Evolutionary conservation across 2,888 invertebrate species (phyloP).

Genomic region (Limnephilus rhombicus): DNA sequence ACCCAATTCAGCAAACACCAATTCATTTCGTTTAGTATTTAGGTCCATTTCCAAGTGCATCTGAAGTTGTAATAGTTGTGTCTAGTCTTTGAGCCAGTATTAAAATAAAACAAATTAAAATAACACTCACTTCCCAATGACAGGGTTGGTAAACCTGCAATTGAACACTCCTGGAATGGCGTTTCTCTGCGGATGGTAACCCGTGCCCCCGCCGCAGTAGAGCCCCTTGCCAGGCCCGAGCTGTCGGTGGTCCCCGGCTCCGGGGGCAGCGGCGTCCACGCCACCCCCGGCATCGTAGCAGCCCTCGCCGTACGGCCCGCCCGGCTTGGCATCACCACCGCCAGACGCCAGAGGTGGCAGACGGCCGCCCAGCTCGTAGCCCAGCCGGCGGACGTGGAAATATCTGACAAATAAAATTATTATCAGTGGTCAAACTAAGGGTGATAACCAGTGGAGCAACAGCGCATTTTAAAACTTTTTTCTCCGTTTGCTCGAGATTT

Average conservation of each 20-base stretch:
- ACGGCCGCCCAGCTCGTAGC: slow-evolving; percentile 81
- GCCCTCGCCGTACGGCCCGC: slow-evolving; percentile 66
- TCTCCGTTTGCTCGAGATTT: too few relatives aligned
- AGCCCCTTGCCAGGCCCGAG: slow-evolving; percentile 25
- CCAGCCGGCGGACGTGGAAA: slow-evolving; percentile 88
- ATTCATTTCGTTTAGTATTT: too few relatives aligned
- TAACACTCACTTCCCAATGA: slow-evolving; percentile 75
- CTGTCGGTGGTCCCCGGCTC: slow-evolving; percentile 24
- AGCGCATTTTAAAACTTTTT: too few relatives aligned
- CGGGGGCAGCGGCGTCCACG: not conserved
- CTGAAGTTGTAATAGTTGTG: too few relatives aligned
- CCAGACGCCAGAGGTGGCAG: slow-evolving; percentile 73
- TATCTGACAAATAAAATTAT: slow-evolving; percentile 77
- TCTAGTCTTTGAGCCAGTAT: too few relatives aligned
- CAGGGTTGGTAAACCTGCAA: slow-evolving; percentile 89
- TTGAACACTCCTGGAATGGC: slow-evolving; percentile 92
- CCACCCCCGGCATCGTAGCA: slow-evolving; percentile 54
- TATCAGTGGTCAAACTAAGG: not conserved
- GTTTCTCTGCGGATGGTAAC: slow-evolving; percentile 67
- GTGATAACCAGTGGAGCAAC: not conserved
- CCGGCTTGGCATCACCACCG: slow-evolving; percentile 74
- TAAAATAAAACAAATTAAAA: not conserved
- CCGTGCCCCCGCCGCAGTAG: slow-evolving; percentile 46
- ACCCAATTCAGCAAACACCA: too few relatives aligned
- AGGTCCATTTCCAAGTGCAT: too few relatives aligned